Base-by-base conservation (phyloP, 2,888 invertebrate genomes). In the Volucella inanis region DNA sequence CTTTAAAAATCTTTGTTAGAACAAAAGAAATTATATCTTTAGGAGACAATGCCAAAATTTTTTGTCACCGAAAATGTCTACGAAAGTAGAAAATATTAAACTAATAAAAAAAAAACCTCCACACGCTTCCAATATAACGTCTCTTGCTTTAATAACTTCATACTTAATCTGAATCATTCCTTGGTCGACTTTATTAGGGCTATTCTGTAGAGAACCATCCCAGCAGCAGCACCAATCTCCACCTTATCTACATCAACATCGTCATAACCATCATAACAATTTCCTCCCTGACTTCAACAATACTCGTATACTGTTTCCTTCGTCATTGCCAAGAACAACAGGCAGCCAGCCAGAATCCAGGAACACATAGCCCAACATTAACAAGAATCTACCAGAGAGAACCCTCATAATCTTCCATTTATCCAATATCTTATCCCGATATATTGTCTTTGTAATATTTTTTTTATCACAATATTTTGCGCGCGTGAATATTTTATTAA, bases 401-500 rank as follows among this genome's bases (percentile, higher is more conserved):
- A 43, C 54, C 68, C 75, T 57, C 31, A 47, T 11, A 74, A n/a
- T 54, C 72, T 59, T 62, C 68, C 49, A 47, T 47, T 61, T 61
- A 61, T 55, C 61, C 64, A 62, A 78, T 78, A 79, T 68, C 68
- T 78, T 71, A 59, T 68, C 78, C 45, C 39, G 38, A 72, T 55
- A 64, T 78, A 31, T 31, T 31, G 31, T 31, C 4, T 3, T 6
- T 6, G 31, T 31, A 41, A 50, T 55, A 41, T 54, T 50, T 45
- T 55, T 74, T 74, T 84, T 70, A 84, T 79, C 65, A 50, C 65
- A 80, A 80, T 80, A 84, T 71, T 71, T 80, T 68, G 71, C 70
- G 75, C 75, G 75, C 75, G 80, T 71, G 75, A 71, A 80, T 84
- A 70, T 83, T 84, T 84, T 70, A 79, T 72, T 74, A 68, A 75